Evolutionary conservation across 2,797 vertebrate species (phyloP).

Genomic region (Nyctalus aviator): DNA sequence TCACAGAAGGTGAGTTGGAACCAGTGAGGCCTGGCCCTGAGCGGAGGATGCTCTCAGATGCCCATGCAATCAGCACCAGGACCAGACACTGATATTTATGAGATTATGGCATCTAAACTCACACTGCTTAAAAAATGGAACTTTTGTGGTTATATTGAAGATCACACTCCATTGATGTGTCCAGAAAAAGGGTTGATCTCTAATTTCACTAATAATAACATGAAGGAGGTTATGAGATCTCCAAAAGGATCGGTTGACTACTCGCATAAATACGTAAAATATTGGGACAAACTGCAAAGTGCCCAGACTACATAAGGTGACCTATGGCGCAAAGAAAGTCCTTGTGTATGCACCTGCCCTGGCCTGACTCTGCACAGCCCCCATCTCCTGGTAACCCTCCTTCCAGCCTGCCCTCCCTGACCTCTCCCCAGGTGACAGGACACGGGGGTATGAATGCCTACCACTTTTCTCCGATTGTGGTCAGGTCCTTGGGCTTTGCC

Average conservation of each 20-base stretch:
- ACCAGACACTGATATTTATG: conserved; percentile 64
- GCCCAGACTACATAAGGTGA: conserved; percentile 87
- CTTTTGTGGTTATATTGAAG: conserved; percentile 77
- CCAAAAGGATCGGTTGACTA: conserved; percentile 84
- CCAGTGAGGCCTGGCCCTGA: background rate
- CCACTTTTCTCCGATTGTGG: background rate
- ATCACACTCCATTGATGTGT: conserved; percentile 79
- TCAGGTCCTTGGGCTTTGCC: background rate
- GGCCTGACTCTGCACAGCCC: too few species aligned
- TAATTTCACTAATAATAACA: conserved; percentile 85
- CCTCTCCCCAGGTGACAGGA: background rate
- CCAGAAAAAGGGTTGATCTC: conserved; percentile 83
- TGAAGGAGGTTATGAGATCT: conserved; percentile 86
- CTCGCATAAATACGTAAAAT: conserved; percentile 85
- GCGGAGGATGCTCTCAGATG: background rate
- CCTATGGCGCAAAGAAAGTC: conserved; percentile 91
- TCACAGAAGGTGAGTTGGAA: background rate
- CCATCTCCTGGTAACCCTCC: background rate
- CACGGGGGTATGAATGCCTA: background rate
- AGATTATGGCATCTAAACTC: conserved; percentile 87
- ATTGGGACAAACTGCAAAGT: conserved; percentile 85
- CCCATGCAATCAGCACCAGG: background rate
- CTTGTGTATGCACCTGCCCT: background rate
- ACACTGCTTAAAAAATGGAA: conserved; percentile 83
- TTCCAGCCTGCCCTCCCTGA: background rate